Percentiles rank a stretch among this genome's conserved stretches.
These are phyloP conservation scores for Acipenser oxyrinchus DNA, from an alignment of 2,797 vertebrate species.

Conservation along the genomic window DNA sequence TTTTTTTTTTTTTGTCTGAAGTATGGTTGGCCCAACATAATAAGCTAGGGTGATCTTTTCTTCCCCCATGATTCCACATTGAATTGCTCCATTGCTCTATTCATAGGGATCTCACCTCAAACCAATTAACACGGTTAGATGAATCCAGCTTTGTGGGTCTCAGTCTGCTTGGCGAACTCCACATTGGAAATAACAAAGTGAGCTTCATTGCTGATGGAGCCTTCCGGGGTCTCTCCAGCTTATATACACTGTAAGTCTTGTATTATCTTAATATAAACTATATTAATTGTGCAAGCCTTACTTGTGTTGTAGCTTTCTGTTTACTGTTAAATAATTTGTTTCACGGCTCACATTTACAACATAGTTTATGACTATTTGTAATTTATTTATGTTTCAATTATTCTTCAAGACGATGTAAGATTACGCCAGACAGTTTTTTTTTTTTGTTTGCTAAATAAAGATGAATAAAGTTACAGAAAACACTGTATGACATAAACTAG, in stretches of 20 bases:
- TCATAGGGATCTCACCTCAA: conserved; percentile 79
- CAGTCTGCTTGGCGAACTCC: conserved; percentile 72
- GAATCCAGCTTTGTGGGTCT: conserved; percentile 88
- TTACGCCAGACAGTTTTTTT: too few species aligned
- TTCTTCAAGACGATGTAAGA: too few species aligned
- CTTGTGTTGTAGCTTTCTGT: conserved; percentile 1
- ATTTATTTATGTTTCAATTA: too few species aligned
- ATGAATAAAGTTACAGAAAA: not conserved
- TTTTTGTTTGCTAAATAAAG: too few species aligned
- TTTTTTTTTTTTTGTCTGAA: not conserved
- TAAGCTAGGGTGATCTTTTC: not conserved
- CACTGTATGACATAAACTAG: not conserved
- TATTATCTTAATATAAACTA: not conserved
- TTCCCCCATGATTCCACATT: not conserved
- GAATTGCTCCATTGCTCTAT: conserved; percentile 20
- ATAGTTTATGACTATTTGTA: too few species aligned
- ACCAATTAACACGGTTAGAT: conserved; percentile 81
- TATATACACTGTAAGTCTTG: conserved; percentile 82
- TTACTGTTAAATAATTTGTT: not conserved
- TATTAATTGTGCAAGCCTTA: not conserved
- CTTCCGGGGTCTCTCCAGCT: conserved; percentile 79
- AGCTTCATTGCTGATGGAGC: conserved; percentile 92
- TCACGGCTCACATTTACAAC: too few species aligned
- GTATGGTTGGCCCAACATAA: not conserved
- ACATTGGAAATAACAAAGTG: conserved; percentile 81